Base-by-base conservation (phyloP, 1,140 invertebrate species). In the Ylistrum balloti region DNA sequence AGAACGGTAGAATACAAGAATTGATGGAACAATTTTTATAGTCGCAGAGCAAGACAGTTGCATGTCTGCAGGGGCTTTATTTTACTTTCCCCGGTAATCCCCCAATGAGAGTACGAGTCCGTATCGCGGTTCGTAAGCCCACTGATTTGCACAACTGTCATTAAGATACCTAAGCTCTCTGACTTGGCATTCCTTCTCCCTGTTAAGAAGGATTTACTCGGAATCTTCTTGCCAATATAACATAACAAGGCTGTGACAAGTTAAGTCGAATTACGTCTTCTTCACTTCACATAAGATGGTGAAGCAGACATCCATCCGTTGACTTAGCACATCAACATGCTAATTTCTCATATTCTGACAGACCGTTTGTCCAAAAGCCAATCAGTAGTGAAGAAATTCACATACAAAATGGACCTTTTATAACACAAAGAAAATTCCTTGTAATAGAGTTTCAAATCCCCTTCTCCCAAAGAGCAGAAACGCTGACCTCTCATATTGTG, bases 191-290 rank as follows among this genome's bases (percentile, higher is more conserved):
- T 87, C 35, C 86, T 87, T 87, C 20, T 38, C 20, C 33, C 56
- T 74, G 56, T 74, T 74, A 86, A 86, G 33, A 86, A 86, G 33
- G 56, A 85, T 89, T 89, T 89, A 74, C 33, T 28, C 15, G 35
- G 38, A 85, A 85, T 85, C 38, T 35, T 89, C 88, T 89, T 89
- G 88, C 88, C 88, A 89, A 85, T 89, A 89, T 33, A 35, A 41
- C 28, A 45, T 85, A 74, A 89, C 45, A 74, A 20, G 38, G 22
- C 20, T 22, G 33, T 89, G 88, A 89, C 88, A 89, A 89, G 33
- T 89, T 89, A 89, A 89, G 45, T 33, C 88, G 32, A 85, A 48
- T 89, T 89, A 89, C 74, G 88, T 74, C 88, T 89, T 89, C 88
- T 89, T 74, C 48, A 34, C 28, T 34, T 33, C 5, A 85, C 88